Evolutionary conservation across 2,113 vertebrate species (phyloP).

Genomic region (Charadrius vociferus): DNA sequence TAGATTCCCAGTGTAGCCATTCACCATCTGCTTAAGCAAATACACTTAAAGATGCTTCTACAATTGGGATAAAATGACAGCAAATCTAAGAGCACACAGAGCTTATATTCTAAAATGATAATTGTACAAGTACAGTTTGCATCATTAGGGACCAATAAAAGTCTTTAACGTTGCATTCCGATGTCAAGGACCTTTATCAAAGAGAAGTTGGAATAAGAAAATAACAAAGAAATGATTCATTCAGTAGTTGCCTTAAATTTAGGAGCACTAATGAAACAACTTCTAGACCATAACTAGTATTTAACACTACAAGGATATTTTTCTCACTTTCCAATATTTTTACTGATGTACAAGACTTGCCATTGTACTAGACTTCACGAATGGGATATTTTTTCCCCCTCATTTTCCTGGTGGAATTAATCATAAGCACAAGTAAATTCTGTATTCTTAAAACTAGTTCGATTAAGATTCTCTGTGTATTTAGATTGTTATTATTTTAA

Average conservation of each 20-base stretch:
- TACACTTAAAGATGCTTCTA: slow-evolving; percentile 69
- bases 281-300: slow-evolving; percentile 50
- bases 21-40: slow-evolving; percentile 77
- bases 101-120: slow-evolving; percentile 63
- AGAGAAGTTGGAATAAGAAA: slow-evolving; percentile 51
- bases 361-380: neutral
- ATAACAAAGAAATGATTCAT: slow-evolving; percentile 59
- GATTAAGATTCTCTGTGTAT: neutral
- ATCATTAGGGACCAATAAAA: slow-evolving; percentile 72
- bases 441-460: neutral
- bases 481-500: neutral
- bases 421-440: neutral
- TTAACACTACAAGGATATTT: neutral
- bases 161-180: slow-evolving; percentile 62
- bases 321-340: neutral
- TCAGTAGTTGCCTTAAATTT: slow-evolving; percentile 60
- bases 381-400: neutral
- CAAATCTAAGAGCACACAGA: slow-evolving; percentile 49
- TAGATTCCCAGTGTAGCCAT: slow-evolving; percentile 57
- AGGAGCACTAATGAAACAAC: slow-evolving; percentile 29
- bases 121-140: slow-evolving; percentile 59
- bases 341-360: neutral
- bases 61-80: slow-evolving; percentile 63
- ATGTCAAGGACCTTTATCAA: slow-evolving; percentile 50
- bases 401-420: neutral